Evolutionary conservation across 2,888 invertebrate genomes (phyloP).

Genomic region (Leptogaster cylindrica): DNA sequence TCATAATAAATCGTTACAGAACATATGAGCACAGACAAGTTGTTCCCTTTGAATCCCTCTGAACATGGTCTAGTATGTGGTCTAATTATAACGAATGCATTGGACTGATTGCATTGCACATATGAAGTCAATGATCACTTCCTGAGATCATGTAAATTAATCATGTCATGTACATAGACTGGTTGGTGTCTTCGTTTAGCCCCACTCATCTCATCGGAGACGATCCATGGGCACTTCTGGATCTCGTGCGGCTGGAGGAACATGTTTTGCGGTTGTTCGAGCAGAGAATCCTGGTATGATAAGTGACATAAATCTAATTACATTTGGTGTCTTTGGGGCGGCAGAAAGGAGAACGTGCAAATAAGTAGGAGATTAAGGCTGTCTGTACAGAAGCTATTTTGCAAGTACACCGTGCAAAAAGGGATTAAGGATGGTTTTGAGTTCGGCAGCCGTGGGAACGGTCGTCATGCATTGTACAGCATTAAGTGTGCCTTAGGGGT

Average conservation of each 20-base stretch:
- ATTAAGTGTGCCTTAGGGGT: too few relatives aligned
- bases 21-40: slow-evolving; percentile 31
- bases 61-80: slow-evolving; percentile 40
- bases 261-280: slow-evolving; percentile 1
- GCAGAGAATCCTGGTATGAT: slow-evolving; percentile 11
- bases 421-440: not conserved
- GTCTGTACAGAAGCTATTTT: slow-evolving; percentile 1
- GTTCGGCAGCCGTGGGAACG: not conserved
- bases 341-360: not conserved
- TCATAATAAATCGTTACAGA: slow-evolving; percentile 44
- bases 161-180: slow-evolving; percentile 42
- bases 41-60: slow-evolving; percentile 35
- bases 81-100: slow-evolving; percentile 45
- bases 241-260: slow-evolving; percentile 5
- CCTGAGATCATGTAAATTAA: slow-evolving; percentile 46
- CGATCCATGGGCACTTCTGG: slow-evolving; percentile 32
- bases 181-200: slow-evolving; percentile 26
- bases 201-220: slow-evolving; percentile 10
- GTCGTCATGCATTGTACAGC: not conserved
- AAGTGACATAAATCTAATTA: slow-evolving; percentile 40
- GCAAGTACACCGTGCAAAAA: not conserved
- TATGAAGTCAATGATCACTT: slow-evolving; percentile 43
- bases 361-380: not conserved
- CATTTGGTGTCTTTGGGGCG: not conserved
- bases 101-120: slow-evolving; percentile 36